Percentiles rank a stretch among this genome's conserved stretches.
phyloP scores from a whole-genome alignment of 2,113 vertebrate species.

The Origma solitaria region DNA sequence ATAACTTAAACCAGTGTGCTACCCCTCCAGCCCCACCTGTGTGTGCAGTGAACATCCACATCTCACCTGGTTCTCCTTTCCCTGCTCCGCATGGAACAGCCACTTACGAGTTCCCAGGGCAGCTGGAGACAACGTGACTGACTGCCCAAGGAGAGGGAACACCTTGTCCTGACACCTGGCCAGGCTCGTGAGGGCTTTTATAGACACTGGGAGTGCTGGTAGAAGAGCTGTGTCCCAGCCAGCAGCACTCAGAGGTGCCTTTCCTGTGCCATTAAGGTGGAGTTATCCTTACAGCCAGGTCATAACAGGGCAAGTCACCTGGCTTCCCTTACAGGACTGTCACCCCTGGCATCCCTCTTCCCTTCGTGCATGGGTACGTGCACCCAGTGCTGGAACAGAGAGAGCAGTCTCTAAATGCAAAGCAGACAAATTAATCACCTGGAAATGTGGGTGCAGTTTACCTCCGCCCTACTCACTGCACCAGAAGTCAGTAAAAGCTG shows the following conservation, averaged over 20 bases:
- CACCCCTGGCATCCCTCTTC: background rate
- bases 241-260: background rate
- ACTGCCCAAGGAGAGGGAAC: background rate
- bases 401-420: background rate
- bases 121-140: background rate
- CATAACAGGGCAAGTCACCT: background rate
- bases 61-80: background rate
- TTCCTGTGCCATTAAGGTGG: background rate
- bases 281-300: background rate
- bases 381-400: background rate
- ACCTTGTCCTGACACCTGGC: background rate
- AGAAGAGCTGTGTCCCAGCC: background rate
- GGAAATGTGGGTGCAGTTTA: background rate
- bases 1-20: background rate
- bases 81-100: fast-evolving
- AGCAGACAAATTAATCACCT: background rate
- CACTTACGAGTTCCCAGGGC: background rate
- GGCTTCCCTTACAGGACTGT: background rate
- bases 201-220: background rate
- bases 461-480: background rate
- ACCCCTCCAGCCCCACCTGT: background rate
- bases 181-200: background rate
- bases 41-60: background rate
- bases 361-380: fast-evolving
- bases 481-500: background rate